Evolutionary conservation across 2,797 vertebrate genomes (phyloP).

Genomic region (Diceros bicornis): DNA sequence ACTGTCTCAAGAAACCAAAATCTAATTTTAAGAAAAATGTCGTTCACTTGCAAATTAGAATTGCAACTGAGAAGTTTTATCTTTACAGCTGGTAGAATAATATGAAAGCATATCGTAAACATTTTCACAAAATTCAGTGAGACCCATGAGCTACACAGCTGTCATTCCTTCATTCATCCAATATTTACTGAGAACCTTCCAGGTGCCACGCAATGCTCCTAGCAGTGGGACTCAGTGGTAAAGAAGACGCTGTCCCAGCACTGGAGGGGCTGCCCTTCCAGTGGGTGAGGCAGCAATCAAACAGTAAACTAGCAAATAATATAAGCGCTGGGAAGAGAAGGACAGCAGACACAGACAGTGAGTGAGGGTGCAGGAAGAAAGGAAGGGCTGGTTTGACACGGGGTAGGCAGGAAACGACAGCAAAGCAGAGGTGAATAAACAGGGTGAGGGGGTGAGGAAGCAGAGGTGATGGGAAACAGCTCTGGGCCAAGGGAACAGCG

Average conservation of each 20-base stretch:
- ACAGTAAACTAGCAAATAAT: no score
- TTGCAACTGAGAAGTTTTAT: neutral
- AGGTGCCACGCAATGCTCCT: neutral
- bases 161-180: constrained; percentile 22
- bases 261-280: neutral
- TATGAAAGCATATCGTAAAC: neutral
- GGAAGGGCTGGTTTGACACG: neutral
- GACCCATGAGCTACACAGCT: neutral
- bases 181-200: neutral
- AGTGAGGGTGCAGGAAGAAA: fast-evolving
- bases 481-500: neutral
- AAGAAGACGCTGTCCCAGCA: neutral
- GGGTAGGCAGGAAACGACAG: neutral
- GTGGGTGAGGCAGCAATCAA: no score
- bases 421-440: neutral
- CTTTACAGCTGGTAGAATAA: neutral
- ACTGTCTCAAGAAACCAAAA: constrained; percentile 23
- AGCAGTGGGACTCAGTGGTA: neutral
- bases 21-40: constrained; percentile 30
- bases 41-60: constrained; percentile 47
- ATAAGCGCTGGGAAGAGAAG: neutral
- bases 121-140: neutral
- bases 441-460: neutral
- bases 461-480: neutral
- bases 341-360: neutral